Evolutionary conservation across 2,797 vertebrate species (phyloP), one percentile per base, ranked within the genome.

Genomic region (Myripristis jacobus): DNA sequence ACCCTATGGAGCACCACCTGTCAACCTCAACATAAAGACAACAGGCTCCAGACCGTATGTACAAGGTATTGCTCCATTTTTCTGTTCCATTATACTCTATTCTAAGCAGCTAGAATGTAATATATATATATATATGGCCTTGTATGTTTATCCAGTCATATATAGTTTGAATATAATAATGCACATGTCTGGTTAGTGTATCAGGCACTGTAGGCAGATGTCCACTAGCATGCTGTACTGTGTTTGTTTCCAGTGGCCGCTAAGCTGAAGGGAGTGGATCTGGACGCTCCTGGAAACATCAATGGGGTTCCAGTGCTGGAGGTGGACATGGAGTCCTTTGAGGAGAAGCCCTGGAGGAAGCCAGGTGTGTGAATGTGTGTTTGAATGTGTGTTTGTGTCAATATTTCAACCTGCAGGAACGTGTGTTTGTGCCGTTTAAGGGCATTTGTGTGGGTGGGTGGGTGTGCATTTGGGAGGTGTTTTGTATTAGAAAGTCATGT

Each of bases 291-390:
- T 64, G 98, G 97, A 50, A 98, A 84, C 91, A 97, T 99, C 84
- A 99, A 98, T 70, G 98, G 98, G 12, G 95, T 97, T 79, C 96
- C 97, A 0, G 95, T 98, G 41, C 86, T 98, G 76, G 98, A 99
- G 87, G 96, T 95, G 59, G 98, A 99, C 77, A 93, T 98, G 95
- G 98, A 99, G 93, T 96, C 95, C 47, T 99, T 99, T 89, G 98
- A 99, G 90, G 98, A 99, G 90, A 99, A 99, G 83, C 98, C 98
- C 78, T 99, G 98, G 98, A 96, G 98, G 87, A 99, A 99, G 80
- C 98, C 98, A 91, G 98, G 98, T 93, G 6, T 56, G 85, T 85
- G 8, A 43, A 19, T 57, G 38, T 69, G 18, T 76, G 52, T 68
- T 22, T 29, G 50, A 44, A n/a, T 27, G 16, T 43, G 43, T 25